Evolutionary conservation across 2,888 invertebrate species (phyloP), one percentile per base, ranked within the genome.

Genomic region (Phlogophora meticulosa): DNA sequence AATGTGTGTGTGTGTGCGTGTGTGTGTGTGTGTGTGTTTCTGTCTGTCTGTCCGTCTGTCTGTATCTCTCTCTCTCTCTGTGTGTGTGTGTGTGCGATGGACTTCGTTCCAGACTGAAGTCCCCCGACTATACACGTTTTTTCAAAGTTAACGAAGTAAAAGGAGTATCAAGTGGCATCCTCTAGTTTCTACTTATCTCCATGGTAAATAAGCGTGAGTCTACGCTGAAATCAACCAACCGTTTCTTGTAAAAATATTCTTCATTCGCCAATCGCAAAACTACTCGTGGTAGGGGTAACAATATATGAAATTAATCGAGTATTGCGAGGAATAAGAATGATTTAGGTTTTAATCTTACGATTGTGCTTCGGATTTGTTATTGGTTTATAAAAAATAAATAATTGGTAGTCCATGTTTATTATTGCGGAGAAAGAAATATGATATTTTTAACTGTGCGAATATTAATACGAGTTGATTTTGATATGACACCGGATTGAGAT

Each of bases 341-440:
- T 90, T 88, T 86, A 90, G 83, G 83, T 87, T 88, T 89, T 90
- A 90, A 91, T 90, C 84, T 87, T 68, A 68, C 80, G 81, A 72
- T 64, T 66, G 52, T 53, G 60, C 67, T 28, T 69, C 66, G 45
- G 67, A 59, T 72, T 77, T 80, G 78, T 82, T 76, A 61, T 73
- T 74, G 55, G 65, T 72, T 65, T 67, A 62, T 66, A 74, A 75
- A n/a, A 81, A 82, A 83, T 78, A 82, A 79, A 83, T 85, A 84
- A 85, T 85, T 81, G 81, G 63, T 56, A 76, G 72, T 75, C 60
- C 66, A 15, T 78, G 80, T 80, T 82, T 78, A 84, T 81, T 76
- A 80, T 76, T 73, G 68, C 17, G 40, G 9, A 43, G 59, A 56
- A 57, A 68, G 73, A 81, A 76, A 63, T 68, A 82, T 78, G 57